Percentiles rank a stretch among this genome's conserved stretches.
Conservation (phyloP, 2,113 vertebrate genomes). For the Hipposideros armiger region DNA sequence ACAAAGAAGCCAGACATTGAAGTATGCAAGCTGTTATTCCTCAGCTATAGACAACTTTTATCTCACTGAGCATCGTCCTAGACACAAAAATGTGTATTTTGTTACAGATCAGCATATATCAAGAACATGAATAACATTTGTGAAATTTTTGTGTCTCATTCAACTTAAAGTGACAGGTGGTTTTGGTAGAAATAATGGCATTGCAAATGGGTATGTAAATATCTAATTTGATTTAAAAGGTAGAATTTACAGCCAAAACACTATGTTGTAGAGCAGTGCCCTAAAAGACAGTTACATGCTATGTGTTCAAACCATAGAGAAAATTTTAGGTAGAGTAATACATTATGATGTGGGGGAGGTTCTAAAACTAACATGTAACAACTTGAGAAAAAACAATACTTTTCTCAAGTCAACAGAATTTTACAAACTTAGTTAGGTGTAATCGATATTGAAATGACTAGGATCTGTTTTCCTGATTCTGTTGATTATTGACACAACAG, state of each 20-base stretch:
- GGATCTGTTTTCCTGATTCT: not conserved
- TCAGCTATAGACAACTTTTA: not conserved
- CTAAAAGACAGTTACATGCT: not conserved
- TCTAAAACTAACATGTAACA: not conserved
- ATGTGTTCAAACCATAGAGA: not conserved
- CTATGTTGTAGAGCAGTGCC: not conserved
- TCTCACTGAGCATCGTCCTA: not conserved
- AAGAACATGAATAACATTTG: not conserved
- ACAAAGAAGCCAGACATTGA: constrained; percentile 12
- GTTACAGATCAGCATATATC: not conserved
- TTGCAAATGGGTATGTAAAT: not conserved
- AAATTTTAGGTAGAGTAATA: not conserved
- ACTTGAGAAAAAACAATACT: not conserved
- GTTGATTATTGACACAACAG: not conserved
- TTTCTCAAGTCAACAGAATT: constrained; percentile 36
- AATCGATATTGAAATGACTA: constrained; percentile 28
- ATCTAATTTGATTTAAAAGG: constrained; percentile 36
- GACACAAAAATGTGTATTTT: constrained; percentile 2
- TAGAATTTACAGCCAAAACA: constrained; percentile 11
- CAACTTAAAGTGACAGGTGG: not conserved
- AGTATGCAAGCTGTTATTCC: not conserved
- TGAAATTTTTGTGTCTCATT: constrained; percentile 37
- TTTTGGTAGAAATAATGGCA: constrained; percentile 7
- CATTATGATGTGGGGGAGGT: too few species aligned
- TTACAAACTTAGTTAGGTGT: constrained; percentile 17